phyloP scores from a whole-genome alignment of 1,140 invertebrate genomes.

The Matsumurasca onukii region DNA sequence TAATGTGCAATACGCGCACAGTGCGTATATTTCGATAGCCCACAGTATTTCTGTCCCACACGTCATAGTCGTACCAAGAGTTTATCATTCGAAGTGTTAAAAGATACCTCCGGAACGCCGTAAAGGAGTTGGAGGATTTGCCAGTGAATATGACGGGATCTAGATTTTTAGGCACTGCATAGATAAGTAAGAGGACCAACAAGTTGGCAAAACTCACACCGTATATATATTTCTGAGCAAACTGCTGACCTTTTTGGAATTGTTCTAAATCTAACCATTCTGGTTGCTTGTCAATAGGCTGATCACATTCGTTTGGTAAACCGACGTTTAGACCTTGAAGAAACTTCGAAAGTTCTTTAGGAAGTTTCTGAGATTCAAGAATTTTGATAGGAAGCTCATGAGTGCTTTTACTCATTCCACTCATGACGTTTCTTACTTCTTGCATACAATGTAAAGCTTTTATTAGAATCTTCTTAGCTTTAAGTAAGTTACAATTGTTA shows the following conservation, averaged over 20 bases:
- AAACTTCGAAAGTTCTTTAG: background rate
- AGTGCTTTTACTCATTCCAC: no score
- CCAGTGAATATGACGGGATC: slow-evolving; percentile 62
- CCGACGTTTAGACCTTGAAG: slow-evolving; percentile 9
- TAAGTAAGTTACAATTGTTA: no score
- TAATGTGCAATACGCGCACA: slow-evolving; percentile 52
- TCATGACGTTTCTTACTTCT: no score
- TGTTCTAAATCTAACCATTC: slow-evolving; percentile 36
- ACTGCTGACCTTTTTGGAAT: slow-evolving; percentile 56
- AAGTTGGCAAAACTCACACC: slow-evolving; percentile 58
- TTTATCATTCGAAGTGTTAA: slow-evolving; percentile 50
- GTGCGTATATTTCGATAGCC: slow-evolving; percentile 50
- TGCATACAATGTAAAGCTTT: no score
- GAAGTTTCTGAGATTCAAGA: background rate
- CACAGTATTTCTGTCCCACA: slow-evolving; percentile 48
- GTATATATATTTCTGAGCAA: slow-evolving; percentile 59
- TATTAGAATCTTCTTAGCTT: no score
- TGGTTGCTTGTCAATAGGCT: slow-evolving; percentile 31
- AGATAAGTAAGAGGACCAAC: slow-evolving; percentile 58
- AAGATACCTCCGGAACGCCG: slow-evolving; percentile 71
- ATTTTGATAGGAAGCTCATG: no score
- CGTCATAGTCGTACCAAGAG: slow-evolving; percentile 55
- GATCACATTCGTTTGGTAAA: slow-evolving; percentile 25
- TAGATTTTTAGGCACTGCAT: slow-evolving; percentile 61
- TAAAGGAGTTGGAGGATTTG: slow-evolving; percentile 58